Evolutionary conservation across 2,888 invertebrate genomes (phyloP).

Genomic region (Cynaeus angustus): DNA sequence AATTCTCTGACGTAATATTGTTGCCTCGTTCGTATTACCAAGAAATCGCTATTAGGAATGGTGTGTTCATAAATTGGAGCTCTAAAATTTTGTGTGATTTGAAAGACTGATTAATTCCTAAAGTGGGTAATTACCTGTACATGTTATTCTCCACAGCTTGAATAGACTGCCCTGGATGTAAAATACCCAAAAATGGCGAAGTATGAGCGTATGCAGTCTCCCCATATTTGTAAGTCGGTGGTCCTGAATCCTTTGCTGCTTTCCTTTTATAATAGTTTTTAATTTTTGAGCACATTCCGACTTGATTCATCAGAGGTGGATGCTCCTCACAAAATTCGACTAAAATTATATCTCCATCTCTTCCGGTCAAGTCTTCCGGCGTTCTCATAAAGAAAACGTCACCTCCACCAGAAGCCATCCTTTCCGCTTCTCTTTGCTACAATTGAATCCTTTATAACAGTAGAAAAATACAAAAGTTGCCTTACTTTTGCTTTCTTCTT

Average conservation of each 20-base stretch:
- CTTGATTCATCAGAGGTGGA: slow-evolving; percentile 96
- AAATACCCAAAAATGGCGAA: slow-evolving; percentile 96
- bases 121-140: slow-evolving; percentile 78
- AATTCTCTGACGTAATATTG: slow-evolving; percentile 93
- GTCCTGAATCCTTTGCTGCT: slow-evolving; percentile 92
- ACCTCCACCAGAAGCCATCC: slow-evolving; percentile 96
- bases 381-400: slow-evolving; percentile 99
- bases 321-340: slow-evolving; percentile 98
- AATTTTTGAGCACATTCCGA: slow-evolving; percentile 98
- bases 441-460: slow-evolving; percentile 52
- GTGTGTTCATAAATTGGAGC: slow-evolving; percentile 96
- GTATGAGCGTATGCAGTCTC: slow-evolving; percentile 98
- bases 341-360: slow-evolving; percentile 92
- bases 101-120: too few relatives aligned
- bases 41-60: slow-evolving; percentile 86
- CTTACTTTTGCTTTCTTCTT: slow-evolving; percentile 89
- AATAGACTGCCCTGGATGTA: slow-evolving; percentile 95
- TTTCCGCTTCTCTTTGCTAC: slow-evolving; percentile 91
- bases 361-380: slow-evolving; percentile 93
- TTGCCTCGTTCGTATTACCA: slow-evolving; percentile 92
- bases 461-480: neutral
- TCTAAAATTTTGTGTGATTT: too few relatives aligned
- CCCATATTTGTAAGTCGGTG: slow-evolving; percentile 89
- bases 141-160: slow-evolving; percentile 97
- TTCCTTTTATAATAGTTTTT: slow-evolving; percentile 99